These are phyloP conservation scores for Thalassoma bifasciatum DNA, from an alignment of 2,113 vertebrate species.

Conservation along the genomic window DNA sequence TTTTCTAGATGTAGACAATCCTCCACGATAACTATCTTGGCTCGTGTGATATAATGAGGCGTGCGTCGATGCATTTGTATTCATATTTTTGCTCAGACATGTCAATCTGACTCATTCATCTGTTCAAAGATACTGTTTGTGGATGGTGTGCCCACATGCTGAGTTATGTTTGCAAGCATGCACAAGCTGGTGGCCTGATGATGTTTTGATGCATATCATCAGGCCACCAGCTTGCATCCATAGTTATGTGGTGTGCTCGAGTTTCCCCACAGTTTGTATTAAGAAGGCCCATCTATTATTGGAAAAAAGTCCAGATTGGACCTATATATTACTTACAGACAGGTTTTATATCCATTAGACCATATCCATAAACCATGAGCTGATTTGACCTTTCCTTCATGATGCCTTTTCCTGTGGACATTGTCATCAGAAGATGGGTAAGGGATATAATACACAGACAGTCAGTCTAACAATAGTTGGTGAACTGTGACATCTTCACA, in stretches of 20 bases:
- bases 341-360: too few species aligned
- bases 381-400: too few species aligned
- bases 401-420: too few species aligned
- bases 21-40: slow-evolving; percentile 1
- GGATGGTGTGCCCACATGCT: background rate
- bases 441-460: too few species aligned
- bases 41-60: background rate
- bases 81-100: background rate
- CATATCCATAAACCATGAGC: too few species aligned
- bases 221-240: background rate
- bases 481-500: too few species aligned
- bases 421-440: too few species aligned
- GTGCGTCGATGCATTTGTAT: background rate
- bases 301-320: background rate
- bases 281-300: background rate
- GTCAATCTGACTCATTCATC: background rate
- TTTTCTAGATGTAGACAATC: slow-evolving; percentile 1
- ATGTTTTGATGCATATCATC: slow-evolving; percentile 5
- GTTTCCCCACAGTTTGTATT: background rate
- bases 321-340: background rate
- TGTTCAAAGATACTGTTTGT: background rate
- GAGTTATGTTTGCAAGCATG: background rate
- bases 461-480: too few species aligned
- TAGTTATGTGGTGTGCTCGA: background rate
- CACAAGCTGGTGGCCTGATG: too few species aligned